Percentiles rank a stretch among this genome's conserved stretches.
These are phyloP conservation scores for Tor tambroides DNA, from an alignment of 2,113 vertebrate species.

Conservation along the genomic window DNA sequence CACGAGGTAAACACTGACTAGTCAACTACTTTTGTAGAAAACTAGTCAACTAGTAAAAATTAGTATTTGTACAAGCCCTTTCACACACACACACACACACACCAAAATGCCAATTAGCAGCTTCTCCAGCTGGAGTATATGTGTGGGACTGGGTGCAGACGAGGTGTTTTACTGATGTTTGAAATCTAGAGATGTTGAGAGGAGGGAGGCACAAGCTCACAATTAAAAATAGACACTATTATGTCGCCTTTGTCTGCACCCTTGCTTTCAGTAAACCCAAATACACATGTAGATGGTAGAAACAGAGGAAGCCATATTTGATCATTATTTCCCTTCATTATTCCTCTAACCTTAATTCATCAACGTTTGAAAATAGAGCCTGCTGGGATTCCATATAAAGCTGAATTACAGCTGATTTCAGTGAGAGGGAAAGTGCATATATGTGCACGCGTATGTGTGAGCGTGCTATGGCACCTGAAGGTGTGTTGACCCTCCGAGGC, in stretches of 20 bases:
- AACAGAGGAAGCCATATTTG: background rate
- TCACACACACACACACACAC: background rate
- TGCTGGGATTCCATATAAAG: background rate
- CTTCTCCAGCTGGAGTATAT: background rate
- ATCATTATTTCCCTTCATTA: constrained; percentile 35
- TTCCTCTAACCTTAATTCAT: constrained; percentile 30
- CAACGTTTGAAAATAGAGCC: constrained; percentile 10
- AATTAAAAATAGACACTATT: constrained; percentile 45
- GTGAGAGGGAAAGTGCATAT: background rate
- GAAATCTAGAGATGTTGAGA: constrained; percentile 38
- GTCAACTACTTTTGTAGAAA: background rate
- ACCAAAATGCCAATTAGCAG: background rate
- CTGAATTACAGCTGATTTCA: constrained; percentile 32
- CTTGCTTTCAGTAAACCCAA: background rate
- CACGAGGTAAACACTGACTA: background rate
- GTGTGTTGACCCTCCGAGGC: constrained; percentile 54
- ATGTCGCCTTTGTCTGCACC: background rate
- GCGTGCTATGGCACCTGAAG: constrained; percentile 17
- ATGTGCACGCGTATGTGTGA: constrained; percentile 14
- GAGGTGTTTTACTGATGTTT: constrained; percentile 41
- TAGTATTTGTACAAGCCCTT: background rate
- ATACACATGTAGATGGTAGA: background rate
- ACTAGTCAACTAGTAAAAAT: background rate
- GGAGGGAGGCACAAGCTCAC: background rate
- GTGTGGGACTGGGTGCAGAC: background rate